phyloP scores from a whole-genome alignment of 1,140 invertebrate species.

The Euschistus heros region DNA sequence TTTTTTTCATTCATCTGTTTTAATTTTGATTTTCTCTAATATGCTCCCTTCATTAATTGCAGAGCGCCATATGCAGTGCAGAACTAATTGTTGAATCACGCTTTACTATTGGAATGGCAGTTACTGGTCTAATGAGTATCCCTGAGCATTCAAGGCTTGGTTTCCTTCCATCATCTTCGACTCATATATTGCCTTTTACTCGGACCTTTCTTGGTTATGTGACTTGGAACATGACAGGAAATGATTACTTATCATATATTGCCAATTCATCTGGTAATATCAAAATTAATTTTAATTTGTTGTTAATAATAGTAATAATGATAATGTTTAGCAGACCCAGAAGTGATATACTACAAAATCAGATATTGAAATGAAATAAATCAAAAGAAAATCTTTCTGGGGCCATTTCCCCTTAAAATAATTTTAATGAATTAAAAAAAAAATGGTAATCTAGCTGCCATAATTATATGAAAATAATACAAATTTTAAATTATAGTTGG shows the following conservation, averaged over 20 bases:
- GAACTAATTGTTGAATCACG: slow-evolving; percentile 61
- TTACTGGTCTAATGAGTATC: slow-evolving; percentile 40
- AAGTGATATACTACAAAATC: not conserved
- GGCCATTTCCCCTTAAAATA: too few relatives aligned
- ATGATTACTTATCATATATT: slow-evolving; percentile 56
- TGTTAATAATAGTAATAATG: slow-evolving; percentile 2
- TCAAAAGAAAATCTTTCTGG: too few relatives aligned
- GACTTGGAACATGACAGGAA: slow-evolving; percentile 41
- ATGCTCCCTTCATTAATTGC: slow-evolving; percentile 31
- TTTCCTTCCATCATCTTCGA: slow-evolving; percentile 29
- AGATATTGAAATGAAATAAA: too few relatives aligned
- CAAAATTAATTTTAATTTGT: not conserved
- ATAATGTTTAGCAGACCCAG: slow-evolving; percentile 3
- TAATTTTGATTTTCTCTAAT: not conserved
- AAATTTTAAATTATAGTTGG: too few relatives aligned
- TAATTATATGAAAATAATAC: too few relatives aligned
- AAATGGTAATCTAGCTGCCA: too few relatives aligned
- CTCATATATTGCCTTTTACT: slow-evolving; percentile 29
- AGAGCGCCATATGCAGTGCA: slow-evolving; percentile 67
- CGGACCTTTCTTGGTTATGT: slow-evolving; percentile 43
- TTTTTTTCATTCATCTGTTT: too few relatives aligned
- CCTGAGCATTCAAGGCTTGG: slow-evolving; percentile 42
- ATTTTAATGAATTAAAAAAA: too few relatives aligned
- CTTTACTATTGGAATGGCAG: slow-evolving; percentile 58
- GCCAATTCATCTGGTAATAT: slow-evolving; percentile 45